A percentile compares a stretch with the other conserved stretches of the same genome.
Conservation (phyloP, 1,140 invertebrate genomes). For the Platyura marginata region DNA sequence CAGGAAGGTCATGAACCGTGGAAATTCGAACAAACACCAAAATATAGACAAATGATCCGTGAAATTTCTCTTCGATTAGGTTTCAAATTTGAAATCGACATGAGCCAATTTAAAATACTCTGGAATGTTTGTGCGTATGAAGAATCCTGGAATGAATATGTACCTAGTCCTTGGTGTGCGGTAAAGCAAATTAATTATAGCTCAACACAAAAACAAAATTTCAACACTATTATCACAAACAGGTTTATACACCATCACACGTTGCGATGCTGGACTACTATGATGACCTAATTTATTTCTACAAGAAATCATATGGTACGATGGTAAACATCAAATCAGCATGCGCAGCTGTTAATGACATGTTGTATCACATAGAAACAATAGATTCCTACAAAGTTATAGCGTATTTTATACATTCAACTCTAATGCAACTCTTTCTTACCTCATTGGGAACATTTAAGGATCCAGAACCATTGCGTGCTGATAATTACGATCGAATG, state of each 20-base stretch:
- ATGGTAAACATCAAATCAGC: slow-evolving; percentile 31
- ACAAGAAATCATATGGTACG: slow-evolving; percentile 39
- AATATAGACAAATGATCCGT: slow-evolving; percentile 13
- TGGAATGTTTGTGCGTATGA: slow-evolving; percentile 55
- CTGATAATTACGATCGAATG: slow-evolving; percentile 41
- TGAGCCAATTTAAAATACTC: slow-evolving; percentile 31
- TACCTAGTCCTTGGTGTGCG: slow-evolving; percentile 50
- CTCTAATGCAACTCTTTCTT: slow-evolving; percentile 39
- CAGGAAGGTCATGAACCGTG: slow-evolving; percentile 12
- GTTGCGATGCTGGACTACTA: slow-evolving; percentile 38
- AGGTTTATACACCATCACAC: slow-evolving; percentile 37
- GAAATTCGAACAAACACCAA: slow-evolving; percentile 9
- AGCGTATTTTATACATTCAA: slow-evolving; percentile 57
- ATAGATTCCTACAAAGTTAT: slow-evolving; percentile 31
- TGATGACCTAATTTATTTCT: slow-evolving; percentile 43
- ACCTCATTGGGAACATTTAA: slow-evolving; percentile 44
- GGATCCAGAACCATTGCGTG: slow-evolving; percentile 39
- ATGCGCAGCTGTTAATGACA: slow-evolving; percentile 38
- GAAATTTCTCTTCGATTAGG: slow-evolving; percentile 16
- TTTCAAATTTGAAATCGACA: slow-evolving; percentile 26
- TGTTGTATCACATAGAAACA: slow-evolving; percentile 34
- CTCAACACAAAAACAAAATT: slow-evolving; percentile 3
- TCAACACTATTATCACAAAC: slow-evolving; percentile 4
- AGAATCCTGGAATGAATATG: slow-evolving; percentile 38
- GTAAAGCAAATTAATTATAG: slow-evolving; percentile 13